Conservation (phyloP, 2,888 invertebrate species). For the Tribolium freemani region DNA sequence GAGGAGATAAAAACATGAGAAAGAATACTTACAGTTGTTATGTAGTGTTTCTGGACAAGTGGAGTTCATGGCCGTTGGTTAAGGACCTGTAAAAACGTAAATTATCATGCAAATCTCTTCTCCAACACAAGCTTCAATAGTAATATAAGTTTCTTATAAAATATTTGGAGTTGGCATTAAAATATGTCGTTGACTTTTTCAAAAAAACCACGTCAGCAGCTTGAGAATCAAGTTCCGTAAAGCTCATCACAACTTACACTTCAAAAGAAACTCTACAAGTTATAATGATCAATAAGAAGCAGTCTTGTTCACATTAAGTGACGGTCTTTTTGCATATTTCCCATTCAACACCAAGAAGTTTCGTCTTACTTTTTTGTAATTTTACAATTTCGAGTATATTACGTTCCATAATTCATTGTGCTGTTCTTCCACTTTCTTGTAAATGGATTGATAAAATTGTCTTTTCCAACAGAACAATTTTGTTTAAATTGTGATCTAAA, state of each 20-base stretch:
- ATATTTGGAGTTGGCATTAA: background rate
- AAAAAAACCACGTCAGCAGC: background rate
- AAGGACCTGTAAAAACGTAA: too few relatives aligned
- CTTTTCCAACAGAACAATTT: background rate
- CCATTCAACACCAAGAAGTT: background rate
- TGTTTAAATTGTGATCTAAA: background rate
- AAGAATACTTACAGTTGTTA: too few relatives aligned
- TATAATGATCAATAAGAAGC: background rate
- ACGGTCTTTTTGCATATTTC: background rate
- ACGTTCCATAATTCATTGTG: background rate
- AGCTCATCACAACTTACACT: constrained; percentile 8
- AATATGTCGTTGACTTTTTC: background rate
- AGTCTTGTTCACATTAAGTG: background rate
- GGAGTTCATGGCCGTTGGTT: background rate
- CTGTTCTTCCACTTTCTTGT: background rate
- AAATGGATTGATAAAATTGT: background rate
- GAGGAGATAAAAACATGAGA: too few relatives aligned
- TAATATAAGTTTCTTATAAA: background rate
- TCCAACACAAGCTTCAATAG: background rate
- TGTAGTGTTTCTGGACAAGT: background rate
- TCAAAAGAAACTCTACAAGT: background rate
- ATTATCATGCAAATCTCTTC: background rate
- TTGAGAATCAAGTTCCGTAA: background rate
- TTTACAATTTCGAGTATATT: background rate
- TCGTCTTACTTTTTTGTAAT: background rate